These are phyloP conservation scores for Disparrhopalites patrizii DNA, from an alignment of 2,888 invertebrate genomes.

Conservation along the genomic window DNA sequence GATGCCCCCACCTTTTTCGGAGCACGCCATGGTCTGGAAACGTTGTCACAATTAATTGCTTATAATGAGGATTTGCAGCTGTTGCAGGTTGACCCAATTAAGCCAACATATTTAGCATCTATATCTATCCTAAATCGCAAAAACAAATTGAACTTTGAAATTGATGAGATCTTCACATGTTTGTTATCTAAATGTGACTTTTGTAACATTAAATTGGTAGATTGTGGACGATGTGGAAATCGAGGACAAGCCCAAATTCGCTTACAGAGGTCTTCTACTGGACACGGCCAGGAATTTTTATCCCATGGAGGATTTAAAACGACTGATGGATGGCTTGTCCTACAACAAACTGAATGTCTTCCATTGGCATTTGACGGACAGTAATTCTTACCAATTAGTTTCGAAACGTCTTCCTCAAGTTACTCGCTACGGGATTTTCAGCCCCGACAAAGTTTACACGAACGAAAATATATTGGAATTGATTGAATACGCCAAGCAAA, in stretches of 20 bases:
- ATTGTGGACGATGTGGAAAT: conserved; percentile 63
- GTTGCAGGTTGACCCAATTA: conserved; percentile 44
- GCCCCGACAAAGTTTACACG: conserved; percentile 63
- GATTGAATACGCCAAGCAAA: conserved; percentile 54
- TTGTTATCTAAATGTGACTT: neutral
- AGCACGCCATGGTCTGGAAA: conserved; percentile 44
- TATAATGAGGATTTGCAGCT: conserved; percentile 23
- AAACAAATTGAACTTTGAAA: neutral
- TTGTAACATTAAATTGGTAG: no score
- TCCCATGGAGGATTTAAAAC: conserved; percentile 63
- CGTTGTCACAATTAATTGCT: conserved; percentile 35
- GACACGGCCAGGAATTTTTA: conserved; percentile 55
- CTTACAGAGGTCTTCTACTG: conserved; percentile 57
- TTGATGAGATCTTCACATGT: neutral
- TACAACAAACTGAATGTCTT: conserved; percentile 67
- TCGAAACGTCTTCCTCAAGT: conserved; percentile 57
- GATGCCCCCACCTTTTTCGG: conserved; percentile 43
- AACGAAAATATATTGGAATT: conserved; percentile 58
- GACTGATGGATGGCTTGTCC: conserved; percentile 78
- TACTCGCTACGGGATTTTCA: conserved; percentile 60
- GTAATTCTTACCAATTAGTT: conserved; percentile 57
- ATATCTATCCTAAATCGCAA: no score
- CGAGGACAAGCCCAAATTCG: conserved; percentile 59
- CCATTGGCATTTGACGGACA: conserved; percentile 55
- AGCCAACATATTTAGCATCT: no score